Evolutionary conservation across 2,888 invertebrate genomes (phyloP).

Genomic region (Megalurothrips usitatus): DNA sequence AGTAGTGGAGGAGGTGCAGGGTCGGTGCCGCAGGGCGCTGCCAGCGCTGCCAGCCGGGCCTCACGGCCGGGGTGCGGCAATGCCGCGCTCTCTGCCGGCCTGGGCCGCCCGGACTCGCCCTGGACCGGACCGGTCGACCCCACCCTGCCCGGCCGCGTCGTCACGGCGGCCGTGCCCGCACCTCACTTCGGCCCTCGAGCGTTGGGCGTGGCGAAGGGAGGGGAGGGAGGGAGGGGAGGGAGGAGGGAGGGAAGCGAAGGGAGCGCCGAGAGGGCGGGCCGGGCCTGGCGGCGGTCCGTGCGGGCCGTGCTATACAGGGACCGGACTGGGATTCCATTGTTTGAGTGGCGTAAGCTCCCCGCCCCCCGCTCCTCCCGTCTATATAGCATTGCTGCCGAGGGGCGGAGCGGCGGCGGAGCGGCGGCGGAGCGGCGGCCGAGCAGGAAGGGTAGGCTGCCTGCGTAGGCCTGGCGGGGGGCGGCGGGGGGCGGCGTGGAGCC

Average conservation of each 20-base stretch:
- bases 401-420: no score
- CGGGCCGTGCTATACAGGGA: not conserved
- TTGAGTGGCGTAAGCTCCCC: constrained; percentile 4
- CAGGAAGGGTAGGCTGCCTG: not conserved
- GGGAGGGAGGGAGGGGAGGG: not conserved
- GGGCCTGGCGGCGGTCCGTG: not conserved
- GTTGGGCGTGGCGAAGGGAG: not conserved
- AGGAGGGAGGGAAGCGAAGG: not conserved
- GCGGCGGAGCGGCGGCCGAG: not conserved
- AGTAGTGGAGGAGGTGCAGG: no score
- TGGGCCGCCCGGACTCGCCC: no score
- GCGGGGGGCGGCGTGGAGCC: not conserved
- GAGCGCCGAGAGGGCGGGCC: not conserved
- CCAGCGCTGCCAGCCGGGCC: no score
- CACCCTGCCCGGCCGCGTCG: no score
- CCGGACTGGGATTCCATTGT: not conserved
- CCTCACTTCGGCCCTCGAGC: not conserved
- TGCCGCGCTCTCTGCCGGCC: no score
- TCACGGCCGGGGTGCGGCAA: no score
- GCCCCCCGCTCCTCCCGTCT: no score
- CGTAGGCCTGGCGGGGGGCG: not conserved
- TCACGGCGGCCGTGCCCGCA: no score
- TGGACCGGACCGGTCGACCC: no score
- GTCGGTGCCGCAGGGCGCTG: no score
- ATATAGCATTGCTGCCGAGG: no score